Conservation (phyloP, 2,113 vertebrate genomes). For the Tragulus kanchil region DNA sequence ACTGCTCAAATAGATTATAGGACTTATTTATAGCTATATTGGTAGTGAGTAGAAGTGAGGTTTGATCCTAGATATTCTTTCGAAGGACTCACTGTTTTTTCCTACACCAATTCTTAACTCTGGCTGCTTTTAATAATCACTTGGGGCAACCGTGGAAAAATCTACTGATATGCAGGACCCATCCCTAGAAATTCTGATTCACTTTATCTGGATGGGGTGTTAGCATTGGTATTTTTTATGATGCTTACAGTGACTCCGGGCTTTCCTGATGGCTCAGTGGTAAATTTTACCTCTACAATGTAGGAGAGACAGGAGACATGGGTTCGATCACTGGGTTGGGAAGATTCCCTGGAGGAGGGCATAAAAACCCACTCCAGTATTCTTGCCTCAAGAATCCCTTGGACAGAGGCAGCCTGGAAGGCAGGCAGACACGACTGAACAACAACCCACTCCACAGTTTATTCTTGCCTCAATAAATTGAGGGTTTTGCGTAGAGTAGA, state of each 20-base stretch:
- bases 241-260: neutral
- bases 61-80: constrained; percentile 25
- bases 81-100: neutral
- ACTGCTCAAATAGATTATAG: neutral
- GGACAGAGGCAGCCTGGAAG: neutral
- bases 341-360: neutral
- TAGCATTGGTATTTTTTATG: neutral
- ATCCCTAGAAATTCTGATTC: neutral
- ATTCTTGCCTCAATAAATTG: too few relatives aligned
- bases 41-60: neutral
- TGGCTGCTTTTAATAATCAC: neutral
- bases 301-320: neutral
- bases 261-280: neutral
- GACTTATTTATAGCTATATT: neutral
- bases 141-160: neutral
- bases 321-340: neutral
- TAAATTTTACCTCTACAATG: neutral
- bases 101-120: neutral
- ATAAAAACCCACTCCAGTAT: neutral
- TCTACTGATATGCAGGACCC: neutral
- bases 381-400: neutral
- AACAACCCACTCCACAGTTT: neutral
- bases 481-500: too few relatives aligned
- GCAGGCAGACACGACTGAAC: neutral
- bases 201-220: neutral